These are phyloP conservation scores for Drosophila novamexicana DNA, from an alignment of 1,140 invertebrate species.

Conservation along the genomic window DNA sequence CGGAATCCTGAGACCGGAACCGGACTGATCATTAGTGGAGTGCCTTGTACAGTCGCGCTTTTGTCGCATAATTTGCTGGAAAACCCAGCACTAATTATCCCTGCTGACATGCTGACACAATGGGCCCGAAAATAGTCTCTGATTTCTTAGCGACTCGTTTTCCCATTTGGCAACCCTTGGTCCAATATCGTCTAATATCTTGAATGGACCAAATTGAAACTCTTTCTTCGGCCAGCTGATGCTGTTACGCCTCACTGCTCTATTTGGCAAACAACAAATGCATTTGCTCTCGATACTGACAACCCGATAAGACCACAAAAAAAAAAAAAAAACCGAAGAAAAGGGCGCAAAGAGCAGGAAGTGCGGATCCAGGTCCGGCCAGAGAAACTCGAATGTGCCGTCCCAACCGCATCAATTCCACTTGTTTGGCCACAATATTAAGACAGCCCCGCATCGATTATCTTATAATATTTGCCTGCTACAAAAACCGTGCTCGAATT, in stretches of 20 bases:
- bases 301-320: conserved; percentile 52
- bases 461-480: conserved; percentile 61
- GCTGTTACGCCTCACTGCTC: conserved; percentile 53
- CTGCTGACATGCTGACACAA: background rate
- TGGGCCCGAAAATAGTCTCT: too few species aligned
- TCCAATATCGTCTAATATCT: conserved; percentile 2
- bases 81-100: conserved; percentile 62
- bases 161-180: background rate
- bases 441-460: conserved; percentile 56
- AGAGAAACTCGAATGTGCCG: conserved; percentile 9
- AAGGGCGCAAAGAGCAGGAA: conserved; percentile 29
- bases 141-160: background rate
- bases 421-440: conserved; percentile 75
- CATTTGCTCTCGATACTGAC: conserved; percentile 52
- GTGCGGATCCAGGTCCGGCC: conserved; percentile 24
- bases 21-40: conserved; percentile 65
- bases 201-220: conserved; percentile 35
- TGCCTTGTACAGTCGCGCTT: conserved; percentile 32
- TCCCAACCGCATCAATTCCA: conserved; percentile 50
- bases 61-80: conserved; percentile 36
- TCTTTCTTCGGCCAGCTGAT: conserved; percentile 44
- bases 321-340: conserved; percentile 13
- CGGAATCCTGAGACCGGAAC: conserved; percentile 49
- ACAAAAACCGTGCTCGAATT: conserved; percentile 47
- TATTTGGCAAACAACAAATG: conserved; percentile 62